Conservation (phyloP, 2,797 vertebrate genomes). For the Heliangelus exortis region DNA sequence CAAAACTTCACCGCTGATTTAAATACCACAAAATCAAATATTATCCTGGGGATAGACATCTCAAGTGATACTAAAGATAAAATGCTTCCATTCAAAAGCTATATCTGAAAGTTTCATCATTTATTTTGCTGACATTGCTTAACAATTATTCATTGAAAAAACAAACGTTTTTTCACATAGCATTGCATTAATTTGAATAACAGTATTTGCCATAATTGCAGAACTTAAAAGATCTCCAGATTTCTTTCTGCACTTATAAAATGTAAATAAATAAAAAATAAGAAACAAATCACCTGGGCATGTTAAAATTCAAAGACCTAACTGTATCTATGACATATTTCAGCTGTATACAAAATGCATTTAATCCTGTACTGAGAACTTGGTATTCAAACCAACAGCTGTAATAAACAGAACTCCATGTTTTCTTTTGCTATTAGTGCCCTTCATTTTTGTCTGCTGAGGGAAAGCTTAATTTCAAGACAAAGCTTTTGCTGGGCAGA, state of each 20-base stretch:
- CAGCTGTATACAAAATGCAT: constrained; percentile 80
- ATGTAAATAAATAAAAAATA: constrained; percentile 43
- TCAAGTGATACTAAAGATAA: background rate
- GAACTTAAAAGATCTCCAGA: background rate
- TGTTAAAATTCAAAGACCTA: constrained; percentile 70
- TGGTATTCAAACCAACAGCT: constrained; percentile 47
- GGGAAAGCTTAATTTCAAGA: constrained; percentile 39
- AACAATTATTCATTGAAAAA: background rate
- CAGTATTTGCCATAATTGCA: background rate
- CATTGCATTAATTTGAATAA: background rate
- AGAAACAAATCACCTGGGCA: constrained; percentile 53
- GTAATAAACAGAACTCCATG: constrained; percentile 34
- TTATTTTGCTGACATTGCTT: background rate
- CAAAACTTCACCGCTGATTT: background rate
- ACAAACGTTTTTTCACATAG: background rate
- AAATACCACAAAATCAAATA: background rate
- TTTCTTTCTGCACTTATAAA: constrained; percentile 35
- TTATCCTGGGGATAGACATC: background rate
- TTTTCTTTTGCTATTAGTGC: constrained; percentile 45
- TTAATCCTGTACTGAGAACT: constrained; percentile 39
- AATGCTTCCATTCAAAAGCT: background rate
- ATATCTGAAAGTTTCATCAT: background rate
- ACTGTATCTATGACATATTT: constrained; percentile 78
- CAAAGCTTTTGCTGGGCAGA: constrained; percentile 44
- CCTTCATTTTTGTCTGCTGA: constrained; percentile 40